Base-by-base conservation (phyloP, 1,140 invertebrate species). In the Hyles euphorbiae region DNA sequence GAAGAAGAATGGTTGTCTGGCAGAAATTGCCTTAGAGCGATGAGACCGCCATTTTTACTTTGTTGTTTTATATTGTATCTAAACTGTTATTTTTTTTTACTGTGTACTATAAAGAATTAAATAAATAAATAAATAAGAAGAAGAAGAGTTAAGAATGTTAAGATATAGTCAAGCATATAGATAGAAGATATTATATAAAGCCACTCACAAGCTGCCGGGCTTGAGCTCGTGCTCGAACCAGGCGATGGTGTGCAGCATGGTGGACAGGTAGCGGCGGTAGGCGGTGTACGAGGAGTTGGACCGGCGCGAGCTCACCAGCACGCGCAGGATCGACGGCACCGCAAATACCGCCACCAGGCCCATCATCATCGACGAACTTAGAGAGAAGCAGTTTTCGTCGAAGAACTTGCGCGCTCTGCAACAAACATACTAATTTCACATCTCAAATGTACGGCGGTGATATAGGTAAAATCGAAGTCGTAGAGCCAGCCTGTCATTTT, bases 191-290 rank as follows among this genome's bases (percentile, higher is more conserved):
- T n/a, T 52, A 34, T 9, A 33, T 34, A 33, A 33, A 8, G 33
- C 44, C 56, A 90, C 90, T 91, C 76, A 93, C 91, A 87, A 70
- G 12, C 84, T 85, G 33, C 89, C 83, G 56, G 87, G 88, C 56
- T 87, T 83, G 7, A 95, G 89, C 36, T 93, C 90, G 49, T 92
- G 84, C 9, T 91, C 83, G 67, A 95, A 95, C 96, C 96, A 98
- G 2, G 91, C 73, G 3, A 92, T 79, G 11, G 94, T 92, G 68
- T 96, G 94, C 3, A 93, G 82, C 46, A 94, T 83, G 0, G 95
- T 96, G 2, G 91, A 91, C 2, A 94, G 74, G 74, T 97, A 97
- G 67, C 96, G 90, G 59, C 91, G 92, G 77, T 96, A 96, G 0
- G 96, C 93, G 0, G 90, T 91, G 22, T 89, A 89, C 0, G 90